Conservation (phyloP, 2,113 vertebrate species). For the Bujurquina vittata region DNA sequence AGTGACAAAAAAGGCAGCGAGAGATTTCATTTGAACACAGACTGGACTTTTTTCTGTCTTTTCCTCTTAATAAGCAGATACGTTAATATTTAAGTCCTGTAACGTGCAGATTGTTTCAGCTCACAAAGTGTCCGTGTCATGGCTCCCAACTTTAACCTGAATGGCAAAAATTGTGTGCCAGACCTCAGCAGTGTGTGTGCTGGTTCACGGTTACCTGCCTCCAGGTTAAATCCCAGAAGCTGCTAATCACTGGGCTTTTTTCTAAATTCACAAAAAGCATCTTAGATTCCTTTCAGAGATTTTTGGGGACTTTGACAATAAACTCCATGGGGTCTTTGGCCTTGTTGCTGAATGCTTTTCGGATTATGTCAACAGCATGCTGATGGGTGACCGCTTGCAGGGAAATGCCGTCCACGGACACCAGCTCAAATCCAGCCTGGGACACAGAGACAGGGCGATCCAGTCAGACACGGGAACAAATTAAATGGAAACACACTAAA, state of each 20-base stretch:
- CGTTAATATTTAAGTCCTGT: too few relatives aligned
- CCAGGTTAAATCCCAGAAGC: neutral
- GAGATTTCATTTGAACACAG: neutral
- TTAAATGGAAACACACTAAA: neutral
- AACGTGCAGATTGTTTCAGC: neutral
- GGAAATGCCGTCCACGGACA: conserved; percentile 89
- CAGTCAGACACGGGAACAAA: neutral
- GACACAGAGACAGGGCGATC: neutral
- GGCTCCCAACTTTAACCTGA: neutral
- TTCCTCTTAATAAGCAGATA: too few relatives aligned
- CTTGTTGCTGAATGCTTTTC: conserved; percentile 94
- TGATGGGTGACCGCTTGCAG: conserved; percentile 90
- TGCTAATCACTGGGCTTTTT: neutral
- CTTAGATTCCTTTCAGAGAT: conserved; percentile 10
- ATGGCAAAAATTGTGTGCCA: conserved; percentile 23
- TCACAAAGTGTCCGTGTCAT: neutral
- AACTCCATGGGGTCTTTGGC: conserved; percentile 93
- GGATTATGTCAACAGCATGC: conserved; percentile 92
- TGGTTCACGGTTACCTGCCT: neutral
- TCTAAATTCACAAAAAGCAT: neutral
- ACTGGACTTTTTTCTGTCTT: neutral
- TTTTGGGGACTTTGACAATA: conserved; percentile 87
- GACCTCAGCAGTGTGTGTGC: neutral
- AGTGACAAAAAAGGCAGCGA: conserved; percentile 9
- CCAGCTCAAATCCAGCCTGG: conserved; percentile 83